Percentiles rank a stretch among this genome's conserved stretches.
Evolutionary conservation across 1,140 invertebrate species (phyloP).

Genomic region (Sitophilus oryzae): DNA sequence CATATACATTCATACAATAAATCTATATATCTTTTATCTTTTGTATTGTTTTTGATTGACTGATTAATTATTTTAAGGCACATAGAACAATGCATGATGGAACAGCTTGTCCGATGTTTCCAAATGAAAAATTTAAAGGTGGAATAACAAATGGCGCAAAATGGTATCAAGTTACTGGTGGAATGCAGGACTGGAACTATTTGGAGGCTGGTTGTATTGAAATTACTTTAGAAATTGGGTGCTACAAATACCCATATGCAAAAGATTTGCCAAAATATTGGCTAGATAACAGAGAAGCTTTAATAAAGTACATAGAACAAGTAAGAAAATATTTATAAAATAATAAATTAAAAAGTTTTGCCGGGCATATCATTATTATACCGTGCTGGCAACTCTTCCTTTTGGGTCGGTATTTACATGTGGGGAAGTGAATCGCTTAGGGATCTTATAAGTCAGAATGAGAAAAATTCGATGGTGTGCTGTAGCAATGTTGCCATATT

Average conservation of each 20-base stretch:
- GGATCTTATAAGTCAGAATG: no score
- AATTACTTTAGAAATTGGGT: conserved; percentile 91
- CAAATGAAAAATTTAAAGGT: conserved; percentile 64
- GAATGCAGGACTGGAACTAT: conserved; percentile 99
- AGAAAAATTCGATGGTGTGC: no score
- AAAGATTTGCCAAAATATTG: conserved; percentile 74
- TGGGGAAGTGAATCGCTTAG: no score
- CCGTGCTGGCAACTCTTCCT: no score
- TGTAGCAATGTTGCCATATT: no score
- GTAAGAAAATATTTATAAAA: conserved; percentile 43
- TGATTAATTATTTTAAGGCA: no score
- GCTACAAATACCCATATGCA: conserved; percentile 81
- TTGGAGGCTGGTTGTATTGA: conserved; percentile 88
- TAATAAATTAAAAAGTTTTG: background rate
- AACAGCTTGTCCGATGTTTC: conserved; percentile 59
- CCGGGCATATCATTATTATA: background rate
- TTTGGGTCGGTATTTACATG: no score
- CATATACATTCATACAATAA: no score
- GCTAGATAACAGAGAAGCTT: conserved; percentile 80
- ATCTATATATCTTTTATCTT: no score
- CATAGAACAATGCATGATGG: conserved; percentile 80
- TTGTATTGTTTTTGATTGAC: no score
- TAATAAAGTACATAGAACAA: conserved; percentile 84
- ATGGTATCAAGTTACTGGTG: conserved; percentile 85
- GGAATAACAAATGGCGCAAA: conserved; percentile 90